These are phyloP conservation scores for Atopsyche davidsoni DNA, from an alignment of 1,140 invertebrate species.

Conservation along the genomic window DNA sequence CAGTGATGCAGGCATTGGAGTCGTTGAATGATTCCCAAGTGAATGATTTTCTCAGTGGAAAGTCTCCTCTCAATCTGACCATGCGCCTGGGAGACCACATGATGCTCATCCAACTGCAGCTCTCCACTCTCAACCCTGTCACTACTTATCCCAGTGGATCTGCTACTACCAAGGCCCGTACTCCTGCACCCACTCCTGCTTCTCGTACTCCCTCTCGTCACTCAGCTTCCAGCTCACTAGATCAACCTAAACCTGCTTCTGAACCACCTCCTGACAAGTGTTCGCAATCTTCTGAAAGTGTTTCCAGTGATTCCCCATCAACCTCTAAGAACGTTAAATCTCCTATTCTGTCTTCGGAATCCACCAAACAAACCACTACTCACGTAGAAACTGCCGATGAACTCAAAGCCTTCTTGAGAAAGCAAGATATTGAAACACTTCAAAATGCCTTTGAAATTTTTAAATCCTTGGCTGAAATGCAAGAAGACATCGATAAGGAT, in stretches of 20 bases:
- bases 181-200: slow-evolving; percentile 22
- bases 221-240: not conserved
- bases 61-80: slow-evolving; percentile 87
- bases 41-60: slow-evolving; percentile 89
- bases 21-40: slow-evolving; percentile 90
- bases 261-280: too few relatives aligned
- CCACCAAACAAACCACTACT: slow-evolving; percentile 3
- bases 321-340: too few relatives aligned
- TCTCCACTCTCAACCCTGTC: slow-evolving; percentile 69
- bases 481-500: slow-evolving; percentile 31
- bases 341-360: too few relatives aligned
- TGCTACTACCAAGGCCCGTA: too few relatives aligned
- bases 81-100: slow-evolving; percentile 93
- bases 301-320: too few relatives aligned
- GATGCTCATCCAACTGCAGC: slow-evolving; percentile 92
- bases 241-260: not conserved
- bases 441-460: slow-evolving; percentile 50
- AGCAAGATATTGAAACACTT: slow-evolving; percentile 50
- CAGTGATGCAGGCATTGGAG: slow-evolving; percentile 91
- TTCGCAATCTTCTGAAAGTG: too few relatives aligned
- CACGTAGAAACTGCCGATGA: slow-evolving; percentile 26
- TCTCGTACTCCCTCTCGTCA: slow-evolving; percentile 23
- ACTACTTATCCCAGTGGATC: slow-evolving; percentile 15
- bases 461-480: slow-evolving; percentile 43
- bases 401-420: slow-evolving; percentile 41